A percentile compares a stretch with the other conserved stretches of the same genome.
phyloP scores from a whole-genome alignment of 2,797 vertebrate genomes.

The Megalops cyprinoides region DNA sequence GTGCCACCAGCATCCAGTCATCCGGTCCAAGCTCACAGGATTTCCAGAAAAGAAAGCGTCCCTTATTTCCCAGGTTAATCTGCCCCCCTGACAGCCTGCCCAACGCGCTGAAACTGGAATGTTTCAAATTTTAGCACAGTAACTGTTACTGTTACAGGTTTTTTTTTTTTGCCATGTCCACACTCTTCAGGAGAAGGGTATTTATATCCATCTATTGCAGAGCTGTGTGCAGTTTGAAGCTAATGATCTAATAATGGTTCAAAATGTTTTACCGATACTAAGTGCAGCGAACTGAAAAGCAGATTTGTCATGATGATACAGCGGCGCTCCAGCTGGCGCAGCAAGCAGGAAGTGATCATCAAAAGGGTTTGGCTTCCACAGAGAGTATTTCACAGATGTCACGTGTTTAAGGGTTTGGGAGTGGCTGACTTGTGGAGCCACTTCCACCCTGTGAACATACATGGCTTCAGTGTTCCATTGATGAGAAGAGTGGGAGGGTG shows the following conservation, averaged over 20 bases:
- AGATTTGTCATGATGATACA: not conserved
- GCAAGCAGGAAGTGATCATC: too few species aligned
- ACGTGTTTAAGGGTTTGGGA: too few species aligned
- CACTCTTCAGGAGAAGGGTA: conserved; percentile 29
- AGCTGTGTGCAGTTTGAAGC: conserved; percentile 40
- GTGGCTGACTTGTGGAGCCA: too few species aligned
- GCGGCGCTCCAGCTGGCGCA: too few species aligned
- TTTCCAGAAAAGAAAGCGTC: not conserved
- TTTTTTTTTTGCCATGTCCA: too few species aligned
- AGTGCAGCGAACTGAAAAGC: conserved; percentile 12
- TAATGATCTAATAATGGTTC: conserved; percentile 47
- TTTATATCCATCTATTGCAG: conserved; percentile 44
- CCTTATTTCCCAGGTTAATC: not conserved
- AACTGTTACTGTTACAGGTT: too few species aligned
- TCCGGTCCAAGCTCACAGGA: not conserved
- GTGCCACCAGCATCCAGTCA: not conserved
- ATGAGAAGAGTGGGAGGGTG: too few species aligned
- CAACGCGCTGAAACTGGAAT: not conserved
- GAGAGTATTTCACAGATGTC: too few species aligned
- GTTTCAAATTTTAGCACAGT: not conserved
- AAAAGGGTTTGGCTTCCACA: too few species aligned
- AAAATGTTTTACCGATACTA: conserved; percentile 33
- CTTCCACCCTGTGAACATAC: too few species aligned
- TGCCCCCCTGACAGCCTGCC: not conserved
- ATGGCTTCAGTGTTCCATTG: too few species aligned